These are phyloP conservation scores for Orestias chungarensis DNA, from an alignment of 2,797 vertebrate species.

Conservation along the genomic window DNA sequence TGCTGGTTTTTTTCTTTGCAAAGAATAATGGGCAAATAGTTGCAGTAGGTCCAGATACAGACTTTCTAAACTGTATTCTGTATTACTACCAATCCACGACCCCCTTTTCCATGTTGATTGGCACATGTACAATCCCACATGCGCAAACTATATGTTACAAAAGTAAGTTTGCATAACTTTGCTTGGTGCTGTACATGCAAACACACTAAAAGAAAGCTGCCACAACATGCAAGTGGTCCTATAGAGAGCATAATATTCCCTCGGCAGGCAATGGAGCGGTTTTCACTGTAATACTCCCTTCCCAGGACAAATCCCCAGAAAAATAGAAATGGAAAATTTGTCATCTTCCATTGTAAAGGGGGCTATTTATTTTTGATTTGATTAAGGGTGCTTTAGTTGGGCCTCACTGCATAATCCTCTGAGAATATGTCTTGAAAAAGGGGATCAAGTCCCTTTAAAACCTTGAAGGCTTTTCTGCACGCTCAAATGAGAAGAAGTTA, in stretches of 20 bases:
- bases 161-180: neutral
- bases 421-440: slow-evolving; percentile 85
- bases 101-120: neutral
- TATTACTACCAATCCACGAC: neutral
- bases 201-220: slow-evolving; percentile 28
- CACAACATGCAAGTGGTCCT: slow-evolving; percentile 27
- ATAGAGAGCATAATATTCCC: slow-evolving; percentile 31
- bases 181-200: slow-evolving; percentile 1
- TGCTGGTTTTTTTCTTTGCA: neutral
- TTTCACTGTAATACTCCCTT: slow-evolving; percentile 54
- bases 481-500: slow-evolving; percentile 64
- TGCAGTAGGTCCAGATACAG: neutral
- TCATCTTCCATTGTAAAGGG: slow-evolving; percentile 71
- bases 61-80: neutral
- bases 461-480: slow-evolving; percentile 76
- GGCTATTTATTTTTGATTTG: slow-evolving; percentile 84
- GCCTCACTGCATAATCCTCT: slow-evolving; percentile 79
- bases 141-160: neutral
- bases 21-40: neutral
- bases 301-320: slow-evolving; percentile 72
- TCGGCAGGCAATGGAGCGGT: slow-evolving; percentile 47
- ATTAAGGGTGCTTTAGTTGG: slow-evolving; percentile 81
- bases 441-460: slow-evolving; percentile 81
- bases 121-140: no score
- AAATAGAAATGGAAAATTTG: slow-evolving; percentile 75